phyloP scores from a whole-genome alignment of 2,888 invertebrate species.

The Incurvaria masculella region DNA sequence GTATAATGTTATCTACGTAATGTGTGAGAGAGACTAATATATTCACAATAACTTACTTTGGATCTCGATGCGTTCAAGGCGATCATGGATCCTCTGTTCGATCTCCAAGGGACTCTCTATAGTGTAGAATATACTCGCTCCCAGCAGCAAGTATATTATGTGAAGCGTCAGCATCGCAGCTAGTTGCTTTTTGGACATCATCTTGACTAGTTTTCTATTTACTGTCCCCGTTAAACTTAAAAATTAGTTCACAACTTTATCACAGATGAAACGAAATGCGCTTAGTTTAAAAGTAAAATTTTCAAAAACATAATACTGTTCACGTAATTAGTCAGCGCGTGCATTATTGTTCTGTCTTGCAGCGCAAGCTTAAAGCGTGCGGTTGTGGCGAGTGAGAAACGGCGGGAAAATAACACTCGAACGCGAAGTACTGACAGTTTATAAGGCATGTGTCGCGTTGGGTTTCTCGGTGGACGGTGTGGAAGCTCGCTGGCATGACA shows the following conservation, averaged over 20 bases:
- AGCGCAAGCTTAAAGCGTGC: too few relatives aligned
- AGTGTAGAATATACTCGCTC: slow-evolving; percentile 82
- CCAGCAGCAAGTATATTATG: slow-evolving; percentile 72
- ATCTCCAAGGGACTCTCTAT: slow-evolving; percentile 74
- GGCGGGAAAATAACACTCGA: neutral
- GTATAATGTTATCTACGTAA: too few relatives aligned
- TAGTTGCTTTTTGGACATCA: slow-evolving; percentile 81
- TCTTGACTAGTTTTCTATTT: slow-evolving; percentile 34
- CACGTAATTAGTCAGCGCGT: neutral
- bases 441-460: neutral
- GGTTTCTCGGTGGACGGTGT: neutral
- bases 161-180: slow-evolving; percentile 71
- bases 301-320: neutral
- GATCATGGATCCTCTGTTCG: slow-evolving; percentile 54
- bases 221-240: slow-evolving; percentile 5
- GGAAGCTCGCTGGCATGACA: too few relatives aligned
- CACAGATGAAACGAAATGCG: slow-evolving; percentile 10
- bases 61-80: slow-evolving; percentile 63
- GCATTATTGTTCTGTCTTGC: neutral
- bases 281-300: neutral
- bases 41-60: slow-evolving; percentile 74
- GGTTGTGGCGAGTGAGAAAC: neutral
- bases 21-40: too few relatives aligned
- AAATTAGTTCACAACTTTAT: slow-evolving; percentile 23
- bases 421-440: neutral